Evolutionary conservation across 1,140 invertebrate genomes (phyloP).

Genomic region (Neelides sp.): DNA sequence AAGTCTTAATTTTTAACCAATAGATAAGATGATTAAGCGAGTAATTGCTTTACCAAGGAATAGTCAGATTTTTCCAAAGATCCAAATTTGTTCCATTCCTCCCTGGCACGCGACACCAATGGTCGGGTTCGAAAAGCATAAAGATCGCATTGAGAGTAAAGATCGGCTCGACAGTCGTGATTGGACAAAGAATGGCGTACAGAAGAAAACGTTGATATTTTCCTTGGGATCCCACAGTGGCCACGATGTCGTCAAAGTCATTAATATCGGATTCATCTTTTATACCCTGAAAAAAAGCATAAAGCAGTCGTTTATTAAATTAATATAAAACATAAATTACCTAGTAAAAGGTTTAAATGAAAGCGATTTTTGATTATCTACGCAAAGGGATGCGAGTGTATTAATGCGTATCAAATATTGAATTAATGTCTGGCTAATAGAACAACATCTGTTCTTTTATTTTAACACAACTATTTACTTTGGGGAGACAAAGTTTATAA

Average conservation of each 20-base stretch:
- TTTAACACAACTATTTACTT: too few species aligned
- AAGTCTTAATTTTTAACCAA: not conserved
- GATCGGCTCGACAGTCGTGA: conserved; percentile 25
- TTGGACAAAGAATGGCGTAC: conserved; percentile 21
- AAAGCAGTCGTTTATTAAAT: too few species aligned
- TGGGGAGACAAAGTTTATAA: too few species aligned
- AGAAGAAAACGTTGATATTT: conserved; percentile 26
- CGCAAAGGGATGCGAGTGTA: too few species aligned
- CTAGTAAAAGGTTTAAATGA: too few species aligned
- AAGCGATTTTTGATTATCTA: too few species aligned
- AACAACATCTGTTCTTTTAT: too few species aligned
- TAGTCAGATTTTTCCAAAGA: conserved; percentile 25
- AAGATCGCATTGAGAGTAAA: conserved; percentile 29
- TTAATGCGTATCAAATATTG: too few species aligned
- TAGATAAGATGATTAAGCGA: not conserved
- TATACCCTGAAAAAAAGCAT: too few species aligned
- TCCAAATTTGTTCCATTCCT: conserved; percentile 13
- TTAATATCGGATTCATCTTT: too few species aligned
- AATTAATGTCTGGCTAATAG: too few species aligned
- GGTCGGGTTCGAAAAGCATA: conserved; percentile 26
- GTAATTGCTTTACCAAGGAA: conserved; percentile 22
- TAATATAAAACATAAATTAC: too few species aligned
- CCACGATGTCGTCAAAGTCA: conserved; percentile 30
- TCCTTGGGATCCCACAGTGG: conserved; percentile 26
- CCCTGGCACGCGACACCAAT: conserved; percentile 25